phyloP scores from a whole-genome alignment of 2,888 invertebrate species.

The Clivina fossor region DNA sequence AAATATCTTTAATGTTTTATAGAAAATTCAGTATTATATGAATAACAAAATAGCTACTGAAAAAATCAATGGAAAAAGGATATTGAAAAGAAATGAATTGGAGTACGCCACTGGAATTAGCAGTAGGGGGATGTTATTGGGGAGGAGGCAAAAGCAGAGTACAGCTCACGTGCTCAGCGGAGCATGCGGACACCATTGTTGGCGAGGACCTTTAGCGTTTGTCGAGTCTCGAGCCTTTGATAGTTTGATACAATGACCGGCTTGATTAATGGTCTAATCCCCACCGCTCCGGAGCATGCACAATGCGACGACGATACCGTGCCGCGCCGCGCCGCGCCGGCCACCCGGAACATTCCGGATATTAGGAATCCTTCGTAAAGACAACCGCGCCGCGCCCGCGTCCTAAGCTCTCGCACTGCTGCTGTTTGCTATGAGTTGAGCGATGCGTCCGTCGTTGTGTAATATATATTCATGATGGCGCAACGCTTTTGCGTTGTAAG shows the following conservation, averaged over 20 bases:
- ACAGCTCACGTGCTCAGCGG: constrained; percentile 47
- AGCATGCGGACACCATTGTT: constrained; percentile 52
- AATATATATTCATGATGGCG: constrained; percentile 31
- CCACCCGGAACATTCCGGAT: constrained; percentile 55
- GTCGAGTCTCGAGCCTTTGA: constrained; percentile 50
- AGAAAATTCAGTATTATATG: too few relatives aligned
- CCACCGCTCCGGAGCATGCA: constrained; percentile 52
- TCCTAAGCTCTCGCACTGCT: background rate
- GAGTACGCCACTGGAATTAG: background rate
- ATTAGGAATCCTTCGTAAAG: constrained; percentile 53
- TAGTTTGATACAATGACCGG: constrained; percentile 57
- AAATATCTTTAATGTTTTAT: too few relatives aligned
- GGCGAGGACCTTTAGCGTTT: constrained; percentile 50
- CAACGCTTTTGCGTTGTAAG: too few relatives aligned
- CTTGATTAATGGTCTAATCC: constrained; percentile 57
- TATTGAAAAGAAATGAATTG: too few relatives aligned
- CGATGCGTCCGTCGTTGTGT: constrained; percentile 1
- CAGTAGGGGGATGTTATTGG: background rate
- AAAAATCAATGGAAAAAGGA: too few relatives aligned
- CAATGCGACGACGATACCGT: constrained; percentile 55
- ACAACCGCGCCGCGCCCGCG: constrained; percentile 34
- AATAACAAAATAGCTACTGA: too few relatives aligned
- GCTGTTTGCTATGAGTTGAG: background rate
- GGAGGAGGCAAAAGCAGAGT: too few relatives aligned
- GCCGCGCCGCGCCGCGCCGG: constrained; percentile 38